Conservation (phyloP, 2,797 vertebrate species). For the Alauda arvensis region DNA sequence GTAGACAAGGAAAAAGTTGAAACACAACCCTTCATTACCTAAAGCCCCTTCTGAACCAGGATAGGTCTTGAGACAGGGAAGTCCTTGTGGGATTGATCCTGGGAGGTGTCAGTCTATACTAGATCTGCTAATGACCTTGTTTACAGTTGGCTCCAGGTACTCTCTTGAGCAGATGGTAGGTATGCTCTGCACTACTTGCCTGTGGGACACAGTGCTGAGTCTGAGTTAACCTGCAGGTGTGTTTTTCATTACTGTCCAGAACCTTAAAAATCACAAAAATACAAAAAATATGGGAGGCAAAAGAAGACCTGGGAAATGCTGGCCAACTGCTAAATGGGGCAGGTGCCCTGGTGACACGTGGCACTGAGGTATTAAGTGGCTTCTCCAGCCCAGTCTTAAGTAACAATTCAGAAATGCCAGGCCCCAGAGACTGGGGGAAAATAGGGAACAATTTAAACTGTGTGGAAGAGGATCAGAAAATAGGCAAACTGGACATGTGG, state of each 20-base stretch:
- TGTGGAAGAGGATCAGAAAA: not conserved
- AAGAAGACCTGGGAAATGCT: not conserved
- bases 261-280: not conserved
- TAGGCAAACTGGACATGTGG: not conserved
- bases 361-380: not conserved
- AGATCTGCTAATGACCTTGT: not conserved
- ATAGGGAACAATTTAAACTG: not conserved
- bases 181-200: rapidly evolving
- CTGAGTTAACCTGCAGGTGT: not conserved
- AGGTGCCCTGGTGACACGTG: not conserved
- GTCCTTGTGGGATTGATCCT: not conserved
- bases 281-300: not conserved
- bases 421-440: not conserved
- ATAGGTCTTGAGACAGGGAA: not conserved
- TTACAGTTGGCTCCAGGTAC: not conserved
- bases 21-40: not conserved
- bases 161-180: not conserved
- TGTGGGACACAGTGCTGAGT: not conserved
- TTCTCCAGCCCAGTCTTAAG: not conserved
- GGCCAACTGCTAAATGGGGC: not conserved
- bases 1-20: not conserved
- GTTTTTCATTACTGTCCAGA: not conserved
- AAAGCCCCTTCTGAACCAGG: not conserved
- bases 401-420: not conserved
- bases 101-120: not conserved